Evolutionary conservation across 1,140 invertebrate species (phyloP), one percentile per base, ranked within the genome.

Genomic region (Venturia canescens): DNA sequence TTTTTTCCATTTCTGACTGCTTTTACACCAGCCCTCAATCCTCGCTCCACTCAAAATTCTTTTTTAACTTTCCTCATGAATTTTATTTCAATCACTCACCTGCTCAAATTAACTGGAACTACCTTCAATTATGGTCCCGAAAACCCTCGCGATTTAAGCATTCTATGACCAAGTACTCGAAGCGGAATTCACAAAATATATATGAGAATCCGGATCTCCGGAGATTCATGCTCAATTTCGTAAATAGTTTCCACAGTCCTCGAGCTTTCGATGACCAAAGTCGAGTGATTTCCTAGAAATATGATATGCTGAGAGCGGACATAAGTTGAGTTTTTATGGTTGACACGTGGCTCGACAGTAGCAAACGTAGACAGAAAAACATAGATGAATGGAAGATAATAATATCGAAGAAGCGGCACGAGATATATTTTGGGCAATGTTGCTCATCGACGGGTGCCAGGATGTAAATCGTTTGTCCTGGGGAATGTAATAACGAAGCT

Each of bases 391-490:
- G 4, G 11, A 21, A 53, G 18, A 21, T 18, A 53, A 53, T n/a
- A n/a, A 18, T 53, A 11, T 53, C 18, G 50, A 53, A 53, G 1
- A 53, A 53, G 16, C 11, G 50, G 13, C 1, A 44, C 7, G 13
- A n/a, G 1, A 15, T 63, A 76, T 74, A 60, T 63, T 76, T n/a
- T 29, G 29, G 18, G 53, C 26, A 53, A 53, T 29, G 57, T 53
- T 16, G 71, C 26, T 29, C 38, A 74, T 74, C 31, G 23, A 48
- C 23, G 53, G 23, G 60, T 60, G 38, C 16, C 72, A 60, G 50
- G 53, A 76, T 26, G 60, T 63, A 48, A 63, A 63, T 76, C 53
- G 53, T 76, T 76, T 26, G 16, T 76, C 21, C 27, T 34, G n/a
- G 53, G 53, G 34, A 71, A 38, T 18, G 34, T 53, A 74, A 29